Base-by-base conservation (phyloP, 2,888 invertebrate species). In the Cylindroiulus punctatus region DNA sequence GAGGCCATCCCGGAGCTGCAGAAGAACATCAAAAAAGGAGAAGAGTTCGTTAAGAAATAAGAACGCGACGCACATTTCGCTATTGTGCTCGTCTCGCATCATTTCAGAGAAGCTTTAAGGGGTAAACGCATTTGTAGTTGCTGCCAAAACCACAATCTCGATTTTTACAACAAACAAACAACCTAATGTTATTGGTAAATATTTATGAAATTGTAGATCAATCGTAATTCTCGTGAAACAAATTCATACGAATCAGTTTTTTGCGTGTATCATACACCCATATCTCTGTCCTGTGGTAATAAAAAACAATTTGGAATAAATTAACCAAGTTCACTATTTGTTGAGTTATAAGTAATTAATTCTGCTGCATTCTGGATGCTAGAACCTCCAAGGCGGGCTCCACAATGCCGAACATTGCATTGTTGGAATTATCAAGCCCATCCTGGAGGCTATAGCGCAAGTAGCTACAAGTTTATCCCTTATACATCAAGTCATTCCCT, bases 1-100 rank as follows among this genome's bases (percentile, higher is more conserved):
- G 95, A 94, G 0, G 98, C 98, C 87, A 93, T 99, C 90, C 97
- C 98, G 0, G 98, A 99, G 91, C 93, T 99, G 84, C 94, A 96
- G 91, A 96, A 96, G 91, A 98, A 98, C 92, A 98, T 99, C 91
- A 93, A 96, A 91, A 97, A 96, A 90, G 99, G 99, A 88, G 96
- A 96, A 90, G 95, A 97, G 83, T 99, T 99, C 92, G 95, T 94
- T 76, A 94, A 94, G 36, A 85, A 84, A 83, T 83, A 22, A 40
- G 30, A 8, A 22, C 30, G 76, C 0, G 19, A 52, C 52, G 2
- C 22, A 7, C 26, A 22, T 76, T 76, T 76, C 10, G 42, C n/a
- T 57, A 30, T 26, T 65, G 8, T 17, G 3, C 8, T n/a, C 19
- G 26, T 26, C 26, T 5, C 8, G 65, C 26, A 26, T 26, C 22